phyloP scores from a whole-genome alignment of 1,140 invertebrate species.

The Chlorops oryzae region DNA sequence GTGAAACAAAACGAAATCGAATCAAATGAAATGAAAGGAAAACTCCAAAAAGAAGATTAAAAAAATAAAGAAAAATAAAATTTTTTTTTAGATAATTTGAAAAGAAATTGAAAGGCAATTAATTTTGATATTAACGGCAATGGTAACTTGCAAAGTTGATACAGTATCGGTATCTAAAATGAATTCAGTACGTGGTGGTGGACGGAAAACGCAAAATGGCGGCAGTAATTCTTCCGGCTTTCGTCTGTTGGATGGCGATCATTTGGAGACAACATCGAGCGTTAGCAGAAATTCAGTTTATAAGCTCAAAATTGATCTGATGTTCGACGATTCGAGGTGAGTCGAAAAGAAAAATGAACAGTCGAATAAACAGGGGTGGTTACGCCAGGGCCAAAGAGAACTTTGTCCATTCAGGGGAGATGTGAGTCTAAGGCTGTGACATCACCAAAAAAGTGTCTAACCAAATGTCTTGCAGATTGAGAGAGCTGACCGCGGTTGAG shows the following conservation, averaged over 20 bases:
- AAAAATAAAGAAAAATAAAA: slow-evolving; percentile 4
- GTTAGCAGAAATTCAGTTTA: slow-evolving; percentile 61
- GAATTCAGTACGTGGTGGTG: slow-evolving; percentile 30
- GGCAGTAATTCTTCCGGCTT: slow-evolving; percentile 47
- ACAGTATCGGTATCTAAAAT: slow-evolving; percentile 40
- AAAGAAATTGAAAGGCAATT: background rate
- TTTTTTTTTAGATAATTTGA: background rate
- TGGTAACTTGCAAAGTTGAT: slow-evolving; percentile 43
- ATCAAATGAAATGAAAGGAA: too few relatives aligned
- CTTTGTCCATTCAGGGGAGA: too few relatives aligned
- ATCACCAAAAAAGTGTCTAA: too few relatives aligned
- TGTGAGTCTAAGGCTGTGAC: too few relatives aligned
- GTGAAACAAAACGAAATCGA: too few relatives aligned
- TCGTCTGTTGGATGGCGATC: slow-evolving; percentile 46
- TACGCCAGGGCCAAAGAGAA: too few relatives aligned
- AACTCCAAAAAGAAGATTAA: background rate
- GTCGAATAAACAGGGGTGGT: too few relatives aligned
- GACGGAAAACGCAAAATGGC: slow-evolving; percentile 29
- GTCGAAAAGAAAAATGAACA: slow-evolving; percentile 19
- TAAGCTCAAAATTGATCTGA: slow-evolving; percentile 75
- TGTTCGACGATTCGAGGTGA: slow-evolving; percentile 66
- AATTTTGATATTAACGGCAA: slow-evolving; percentile 7
- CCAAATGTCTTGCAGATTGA: too few relatives aligned
- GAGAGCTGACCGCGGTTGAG: too few relatives aligned
- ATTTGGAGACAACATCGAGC: slow-evolving; percentile 52